Base-by-base conservation (phyloP, 2,113 vertebrate genomes). In the Abramis brama region DNA sequence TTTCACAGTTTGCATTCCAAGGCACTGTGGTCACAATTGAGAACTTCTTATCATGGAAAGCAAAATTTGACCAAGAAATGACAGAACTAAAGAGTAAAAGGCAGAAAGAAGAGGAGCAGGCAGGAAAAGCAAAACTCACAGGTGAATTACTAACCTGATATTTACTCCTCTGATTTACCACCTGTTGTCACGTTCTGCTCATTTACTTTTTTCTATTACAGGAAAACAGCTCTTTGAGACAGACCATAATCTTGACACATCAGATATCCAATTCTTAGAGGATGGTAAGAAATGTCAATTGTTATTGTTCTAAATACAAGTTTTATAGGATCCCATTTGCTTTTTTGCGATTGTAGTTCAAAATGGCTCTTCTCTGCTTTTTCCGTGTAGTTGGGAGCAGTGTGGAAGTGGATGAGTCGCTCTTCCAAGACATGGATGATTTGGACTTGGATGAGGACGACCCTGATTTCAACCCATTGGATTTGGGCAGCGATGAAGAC, bases 351-450 rank as follows among this genome's bases (percentile, higher is more conserved):
- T 77, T 27, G 3, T 77, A 15, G 4, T 73, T 74, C 11, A 23
- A 27, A 45, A 30, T 57, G 79, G 12, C 36, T 30, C 25, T 68
- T 57, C 10, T 85, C 45, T 75, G 73, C 7, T 82, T 27, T 84
- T 30, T 68, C 15, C 23, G 15, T 87, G 90, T 93, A 98, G 97
- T 93, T 93, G 98, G 97, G 89, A 99, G 99, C 93, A 99, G 91
- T 0, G 97, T 99, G 88, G 97, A 99, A 85, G 98, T 99, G 87
- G 98, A 99, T 64, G 98, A 99, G 92, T 99, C 98, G 0, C 94
- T 99, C 66, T 99, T 99, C 91, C 98, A 99, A 92, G 98, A 99
- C 90, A 97, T 99, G 91, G 98, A 99, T 83, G 97, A 99, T 90
- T 93, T 99, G 92, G 97, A 98, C 79, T 90, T 99, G 90, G 97